Conservation (phyloP, 2,888 invertebrate species). For the Eilema depressum region DNA sequence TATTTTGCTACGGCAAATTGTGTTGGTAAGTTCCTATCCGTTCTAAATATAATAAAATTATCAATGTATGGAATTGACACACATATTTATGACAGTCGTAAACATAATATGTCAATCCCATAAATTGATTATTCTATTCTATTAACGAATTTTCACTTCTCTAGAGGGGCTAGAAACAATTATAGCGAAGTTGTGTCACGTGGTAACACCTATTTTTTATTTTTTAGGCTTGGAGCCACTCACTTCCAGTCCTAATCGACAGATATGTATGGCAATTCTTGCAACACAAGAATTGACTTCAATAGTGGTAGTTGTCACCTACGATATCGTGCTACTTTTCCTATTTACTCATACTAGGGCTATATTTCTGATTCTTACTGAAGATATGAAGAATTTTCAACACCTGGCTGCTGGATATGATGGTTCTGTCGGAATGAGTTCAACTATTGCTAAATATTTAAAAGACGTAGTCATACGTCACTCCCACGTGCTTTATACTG, state of each 20-base stretch:
- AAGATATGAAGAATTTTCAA: conserved; percentile 50
- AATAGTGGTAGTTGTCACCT: conserved; percentile 46
- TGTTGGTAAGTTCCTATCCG: conserved; percentile 48
- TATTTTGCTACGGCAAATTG: conserved; percentile 54
- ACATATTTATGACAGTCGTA: too few relatives aligned
- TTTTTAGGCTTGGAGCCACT: conserved; percentile 52
- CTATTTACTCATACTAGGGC: conserved; percentile 57
- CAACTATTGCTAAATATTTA: conserved; percentile 37
- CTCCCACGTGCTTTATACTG: conserved; percentile 47
- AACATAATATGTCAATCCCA: too few relatives aligned
- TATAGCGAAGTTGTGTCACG: too few relatives aligned
- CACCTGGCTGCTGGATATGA: conserved; percentile 27
- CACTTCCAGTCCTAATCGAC: conserved; percentile 46
- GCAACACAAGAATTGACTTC: conserved; percentile 53
- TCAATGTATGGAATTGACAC: neutral
- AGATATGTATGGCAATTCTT: conserved; percentile 53
- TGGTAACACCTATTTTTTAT: neutral
- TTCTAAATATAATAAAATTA: neutral
- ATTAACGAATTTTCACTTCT: too few relatives aligned
- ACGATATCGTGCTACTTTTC: conserved; percentile 55
- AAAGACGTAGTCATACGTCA: conserved; percentile 51
- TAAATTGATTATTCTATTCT: too few relatives aligned
- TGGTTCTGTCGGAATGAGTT: conserved; percentile 30
- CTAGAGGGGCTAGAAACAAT: too few relatives aligned
- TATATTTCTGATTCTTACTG: conserved; percentile 52